A percentile compares a stretch with the other conserved stretches of the same genome.
These are phyloP conservation scores for Rhodophaea formosa DNA, from an alignment of 2,888 invertebrate genomes.

Conservation along the genomic window DNA sequence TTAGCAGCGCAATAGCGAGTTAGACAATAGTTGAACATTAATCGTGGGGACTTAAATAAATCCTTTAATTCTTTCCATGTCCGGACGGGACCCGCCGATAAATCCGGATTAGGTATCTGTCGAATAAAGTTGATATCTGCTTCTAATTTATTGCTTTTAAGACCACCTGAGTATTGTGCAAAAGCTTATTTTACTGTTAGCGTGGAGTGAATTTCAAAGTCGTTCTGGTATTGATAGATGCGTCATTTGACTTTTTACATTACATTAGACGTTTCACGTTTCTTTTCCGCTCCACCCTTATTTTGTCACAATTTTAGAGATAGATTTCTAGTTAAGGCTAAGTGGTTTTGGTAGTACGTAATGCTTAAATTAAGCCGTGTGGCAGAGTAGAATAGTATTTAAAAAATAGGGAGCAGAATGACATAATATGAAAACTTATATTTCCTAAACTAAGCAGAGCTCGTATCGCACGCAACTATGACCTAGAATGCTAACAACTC, in stretches of 20 bases:
- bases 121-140: constrained; percentile 49
- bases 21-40: constrained; percentile 46
- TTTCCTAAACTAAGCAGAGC: too few relatives aligned
- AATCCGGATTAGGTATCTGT: constrained; percentile 63
- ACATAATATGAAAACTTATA: too few relatives aligned
- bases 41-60: constrained; percentile 54
- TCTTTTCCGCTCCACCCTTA: too few relatives aligned
- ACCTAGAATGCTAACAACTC: too few relatives aligned
- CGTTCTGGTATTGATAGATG: background rate
- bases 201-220: background rate
- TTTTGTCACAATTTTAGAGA: too few relatives aligned
- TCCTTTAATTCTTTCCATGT: constrained; percentile 62
- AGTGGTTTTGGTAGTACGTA: too few relatives aligned
- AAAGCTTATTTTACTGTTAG: background rate
- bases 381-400: too few relatives aligned
- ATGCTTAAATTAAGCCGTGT: too few relatives aligned
- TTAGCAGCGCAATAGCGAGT: constrained; percentile 14
- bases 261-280: too few relatives aligned
- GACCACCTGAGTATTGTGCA: background rate
- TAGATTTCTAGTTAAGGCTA: too few relatives aligned
- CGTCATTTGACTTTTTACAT: background rate
- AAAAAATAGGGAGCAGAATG: too few relatives aligned
- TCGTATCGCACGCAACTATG: too few relatives aligned
- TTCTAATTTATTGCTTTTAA: constrained; percentile 45
- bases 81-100: constrained; percentile 42